Evolutionary conservation across 2,888 invertebrate species (phyloP), one percentile per base, ranked within the genome.

Genomic region (Eubasilissa splendida): DNA sequence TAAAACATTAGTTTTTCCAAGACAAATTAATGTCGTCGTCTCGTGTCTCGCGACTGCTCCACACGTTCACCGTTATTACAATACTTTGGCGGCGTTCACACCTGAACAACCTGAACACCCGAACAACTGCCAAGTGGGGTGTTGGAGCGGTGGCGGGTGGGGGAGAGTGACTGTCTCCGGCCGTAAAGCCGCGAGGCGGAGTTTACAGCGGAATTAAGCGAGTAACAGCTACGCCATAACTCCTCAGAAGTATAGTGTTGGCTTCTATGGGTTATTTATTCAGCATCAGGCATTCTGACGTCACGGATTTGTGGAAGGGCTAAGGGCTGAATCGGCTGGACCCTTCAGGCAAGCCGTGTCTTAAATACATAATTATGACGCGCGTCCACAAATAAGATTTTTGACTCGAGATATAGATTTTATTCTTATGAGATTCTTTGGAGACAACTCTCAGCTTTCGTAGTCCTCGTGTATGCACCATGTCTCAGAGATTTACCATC

Each of bases 41-140:
- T 9, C n/a, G 58, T n/a, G 58, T 10, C 58, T 3, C n/a, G 58
- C n/a, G 9, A 9, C n/a, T 58, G 9, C 54, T 12, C 12, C 54
- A 12, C 12, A 54, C 12, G 12, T 10, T 10, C 33, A 42, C 33
- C 66, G 33, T 66, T 66, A 66, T 66, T 66, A 42, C 66, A 66
- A 66, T 12, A 42, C 66, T 66, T 50, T 33, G 66, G 42, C 9
- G n/a, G 42, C 54, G 70, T 70, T 70, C 53, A 54, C 70, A 54
- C 70, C 54, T 54, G 70, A 70, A 70, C 70, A 70, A 22, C 22
- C 22, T 22, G 22, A 22, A 22, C 22, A 22, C 22, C 22, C 1
- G 22, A 22, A 22, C 22, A 22, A 22, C 22, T 22, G 22, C 22
- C 22, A 1, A 42, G 42, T 42, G 42, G 42, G 7, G 42, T 4